Percentiles rank a stretch among this genome's conserved stretches.
Evolutionary conservation across 2,888 invertebrate species (phyloP).

Genomic region (Tetragnatha montana): DNA sequence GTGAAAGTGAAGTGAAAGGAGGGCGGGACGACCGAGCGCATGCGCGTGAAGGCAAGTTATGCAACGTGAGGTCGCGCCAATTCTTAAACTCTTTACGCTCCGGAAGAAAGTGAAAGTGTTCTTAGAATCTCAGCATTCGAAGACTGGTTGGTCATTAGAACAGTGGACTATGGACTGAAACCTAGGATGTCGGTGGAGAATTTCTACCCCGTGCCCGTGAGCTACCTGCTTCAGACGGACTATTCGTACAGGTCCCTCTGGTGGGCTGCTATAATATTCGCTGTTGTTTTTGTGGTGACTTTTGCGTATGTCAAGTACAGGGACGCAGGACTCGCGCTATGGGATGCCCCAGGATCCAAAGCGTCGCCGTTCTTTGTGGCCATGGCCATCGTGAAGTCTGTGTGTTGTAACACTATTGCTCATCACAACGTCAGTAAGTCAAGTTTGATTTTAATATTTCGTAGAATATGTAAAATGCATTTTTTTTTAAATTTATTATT

Average conservation of each 20-base stretch:
- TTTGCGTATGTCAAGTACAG: constrained; percentile 54
- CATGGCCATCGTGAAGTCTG: constrained; percentile 46
- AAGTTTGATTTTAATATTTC: neutral
- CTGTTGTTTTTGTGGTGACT: constrained; percentile 40
- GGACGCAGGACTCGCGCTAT: constrained; percentile 4
- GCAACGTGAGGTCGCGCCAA: constrained; percentile 43
- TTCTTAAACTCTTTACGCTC: constrained; percentile 51
- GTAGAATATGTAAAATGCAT: neutral
- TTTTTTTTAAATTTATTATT: neutral
- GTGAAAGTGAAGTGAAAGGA: constrained; percentile 50
- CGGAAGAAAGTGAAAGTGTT: constrained; percentile 46
- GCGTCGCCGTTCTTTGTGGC: constrained; percentile 54
- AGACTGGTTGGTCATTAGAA: neutral
- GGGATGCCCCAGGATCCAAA: constrained; percentile 61
- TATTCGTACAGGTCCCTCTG: constrained; percentile 57
- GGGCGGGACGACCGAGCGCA: constrained; percentile 40
- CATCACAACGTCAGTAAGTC: constrained; percentile 69
- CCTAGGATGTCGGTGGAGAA: constrained; percentile 34
- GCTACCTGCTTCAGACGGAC: constrained; percentile 16
- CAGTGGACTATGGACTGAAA: neutral
- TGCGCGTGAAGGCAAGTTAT: constrained; percentile 6
- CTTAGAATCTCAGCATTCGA: constrained; percentile 30
- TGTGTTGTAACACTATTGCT: constrained; percentile 54
- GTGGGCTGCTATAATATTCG: constrained; percentile 59
- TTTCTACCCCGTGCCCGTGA: constrained; percentile 33